These are phyloP conservation scores for Aphelocoma californica DNA, from an alignment of 2,797 vertebrate genomes.

Conservation along the genomic window DNA sequence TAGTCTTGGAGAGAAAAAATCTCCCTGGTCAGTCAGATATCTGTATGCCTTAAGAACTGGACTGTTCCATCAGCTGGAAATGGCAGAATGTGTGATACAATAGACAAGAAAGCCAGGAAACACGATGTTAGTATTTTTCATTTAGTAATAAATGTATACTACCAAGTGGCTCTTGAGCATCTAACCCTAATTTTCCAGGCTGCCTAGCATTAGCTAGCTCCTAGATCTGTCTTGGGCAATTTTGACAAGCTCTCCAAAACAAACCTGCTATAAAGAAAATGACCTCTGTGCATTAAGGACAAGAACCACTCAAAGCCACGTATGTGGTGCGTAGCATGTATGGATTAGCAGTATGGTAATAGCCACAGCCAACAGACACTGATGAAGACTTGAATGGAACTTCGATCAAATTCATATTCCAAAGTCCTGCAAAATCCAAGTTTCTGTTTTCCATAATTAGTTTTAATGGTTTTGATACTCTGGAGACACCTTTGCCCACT, in stretches of 20 bases:
- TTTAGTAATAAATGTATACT: too few species aligned
- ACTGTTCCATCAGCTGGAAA: not conserved
- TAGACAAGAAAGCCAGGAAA: not conserved
- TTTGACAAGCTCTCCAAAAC: not conserved
- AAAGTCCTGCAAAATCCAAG: not conserved
- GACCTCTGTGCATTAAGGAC: not conserved
- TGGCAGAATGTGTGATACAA: not conserved
- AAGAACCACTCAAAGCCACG: not conserved
- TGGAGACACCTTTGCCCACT: not conserved
- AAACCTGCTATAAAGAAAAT: not conserved
- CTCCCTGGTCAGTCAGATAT: not conserved
- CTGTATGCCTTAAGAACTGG: not conserved
- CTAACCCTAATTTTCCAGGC: not conserved
- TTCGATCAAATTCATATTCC: not conserved
- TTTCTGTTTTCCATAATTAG: not conserved
- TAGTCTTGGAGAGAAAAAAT: not conserved
- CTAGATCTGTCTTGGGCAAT: not conserved
- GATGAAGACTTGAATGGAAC: not conserved
- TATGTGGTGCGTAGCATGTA: fast-evolving
- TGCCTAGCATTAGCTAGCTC: not conserved
- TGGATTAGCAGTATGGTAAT: not conserved
- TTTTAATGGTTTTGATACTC: not conserved
- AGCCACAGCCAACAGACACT: not conserved
- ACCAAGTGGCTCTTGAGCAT: not conserved
- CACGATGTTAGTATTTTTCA: not conserved